Percentiles rank a stretch among this genome's conserved stretches.
Conservation (phyloP, 1,140 invertebrate species). For the Drosophila malerkotliana region DNA sequence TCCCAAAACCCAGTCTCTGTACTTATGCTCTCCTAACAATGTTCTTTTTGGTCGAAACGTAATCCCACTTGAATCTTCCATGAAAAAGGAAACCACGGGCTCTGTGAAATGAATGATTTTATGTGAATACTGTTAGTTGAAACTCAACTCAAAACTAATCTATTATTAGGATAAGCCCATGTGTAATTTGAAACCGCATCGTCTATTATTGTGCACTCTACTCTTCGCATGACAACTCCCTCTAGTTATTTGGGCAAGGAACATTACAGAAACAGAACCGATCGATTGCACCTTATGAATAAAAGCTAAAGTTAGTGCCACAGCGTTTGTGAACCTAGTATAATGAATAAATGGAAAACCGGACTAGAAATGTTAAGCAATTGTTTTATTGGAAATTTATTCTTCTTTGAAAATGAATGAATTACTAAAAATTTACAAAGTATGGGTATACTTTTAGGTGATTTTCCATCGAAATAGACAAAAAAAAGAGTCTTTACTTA, state of each 20-base stretch:
- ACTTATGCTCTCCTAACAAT: constrained; percentile 39
- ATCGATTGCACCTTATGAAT: constrained; percentile 63
- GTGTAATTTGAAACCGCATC: constrained; percentile 40
- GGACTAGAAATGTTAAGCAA: constrained; percentile 24
- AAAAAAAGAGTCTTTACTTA: no score
- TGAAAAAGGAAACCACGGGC: constrained; percentile 16
- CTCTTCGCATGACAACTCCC: constrained; percentile 32
- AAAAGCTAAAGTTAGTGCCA: constrained; percentile 68
- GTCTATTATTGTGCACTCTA: constrained; percentile 28
- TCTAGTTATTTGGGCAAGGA: constrained; percentile 14
- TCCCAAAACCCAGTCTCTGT: constrained; percentile 23
- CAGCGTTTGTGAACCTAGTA: constrained; percentile 73
- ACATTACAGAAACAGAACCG: constrained; percentile 16
- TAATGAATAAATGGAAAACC: constrained; percentile 62
- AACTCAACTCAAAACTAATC: constrained; percentile 55
- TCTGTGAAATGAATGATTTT: constrained; percentile 40
- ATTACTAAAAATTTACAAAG: no score
- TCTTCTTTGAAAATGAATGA: background rate
- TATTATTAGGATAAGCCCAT: constrained; percentile 63
- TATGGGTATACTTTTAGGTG: no score
- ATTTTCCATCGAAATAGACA: no score
- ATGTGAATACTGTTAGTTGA: constrained; percentile 67
- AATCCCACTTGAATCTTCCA: constrained; percentile 52
- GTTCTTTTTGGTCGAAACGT: constrained; percentile 40
- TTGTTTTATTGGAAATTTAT: background rate